Evolutionary conservation across 2,888 invertebrate genomes (phyloP).

Genomic region (Drosophila meridiana): DNA sequence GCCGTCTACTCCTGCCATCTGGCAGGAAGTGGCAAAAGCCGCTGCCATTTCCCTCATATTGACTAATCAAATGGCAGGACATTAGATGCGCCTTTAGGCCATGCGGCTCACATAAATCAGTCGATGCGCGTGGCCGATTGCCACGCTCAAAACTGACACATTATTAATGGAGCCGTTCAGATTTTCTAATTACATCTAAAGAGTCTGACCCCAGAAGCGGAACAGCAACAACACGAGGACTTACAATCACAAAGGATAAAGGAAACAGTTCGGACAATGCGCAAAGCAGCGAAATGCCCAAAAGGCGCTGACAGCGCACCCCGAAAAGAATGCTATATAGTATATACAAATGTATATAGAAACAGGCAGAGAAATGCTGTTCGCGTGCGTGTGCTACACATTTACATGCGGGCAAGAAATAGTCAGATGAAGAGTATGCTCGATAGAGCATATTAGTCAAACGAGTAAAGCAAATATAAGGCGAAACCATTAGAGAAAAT

Average conservation of each 20-base stretch:
- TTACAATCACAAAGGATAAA: constrained; percentile 19
- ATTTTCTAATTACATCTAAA: constrained; percentile 58
- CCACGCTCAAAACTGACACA: constrained; percentile 41
- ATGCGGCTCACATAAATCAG: constrained; percentile 41
- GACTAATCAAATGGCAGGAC: constrained; percentile 68
- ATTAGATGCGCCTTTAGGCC: constrained; percentile 48
- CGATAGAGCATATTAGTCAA: background rate
- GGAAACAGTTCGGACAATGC: constrained; percentile 39
- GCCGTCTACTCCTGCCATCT: constrained; percentile 29
- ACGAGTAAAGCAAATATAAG: background rate
- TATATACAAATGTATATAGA: constrained; percentile 1
- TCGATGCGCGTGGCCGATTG: constrained; percentile 29
- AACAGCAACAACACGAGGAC: constrained; percentile 4
- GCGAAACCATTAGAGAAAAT: background rate
- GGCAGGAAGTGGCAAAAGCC: constrained; percentile 53
- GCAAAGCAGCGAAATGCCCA: constrained; percentile 28
- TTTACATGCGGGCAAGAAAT: constrained; percentile 6
- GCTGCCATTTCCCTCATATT: constrained; percentile 48
- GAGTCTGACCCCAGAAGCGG: constrained; percentile 3
- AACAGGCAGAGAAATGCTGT: background rate
- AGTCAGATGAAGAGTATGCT: background rate
- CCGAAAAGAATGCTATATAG: constrained; percentile 29
- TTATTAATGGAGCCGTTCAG: constrained; percentile 54
- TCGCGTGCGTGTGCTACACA: background rate
- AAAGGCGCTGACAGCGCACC: constrained; percentile 17